Evolutionary conservation across 1,140 invertebrate genomes (phyloP).

Genomic region (Lucilia sericata): DNA sequence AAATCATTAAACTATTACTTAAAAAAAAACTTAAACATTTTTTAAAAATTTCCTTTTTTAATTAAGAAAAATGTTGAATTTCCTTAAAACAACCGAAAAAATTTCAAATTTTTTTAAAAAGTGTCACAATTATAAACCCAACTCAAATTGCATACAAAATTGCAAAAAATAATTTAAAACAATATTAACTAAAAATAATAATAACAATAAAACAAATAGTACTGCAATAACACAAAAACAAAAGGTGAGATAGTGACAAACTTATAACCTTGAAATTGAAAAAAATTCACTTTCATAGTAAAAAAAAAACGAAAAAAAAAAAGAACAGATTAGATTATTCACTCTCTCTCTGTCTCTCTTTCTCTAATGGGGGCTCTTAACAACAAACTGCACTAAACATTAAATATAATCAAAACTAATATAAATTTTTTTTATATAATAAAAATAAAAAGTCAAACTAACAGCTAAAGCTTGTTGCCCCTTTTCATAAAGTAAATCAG

Average conservation of each 20-base stretch:
- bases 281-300: conserved; percentile 20
- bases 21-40: conserved; percentile 14
- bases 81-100: background rate
- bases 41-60: background rate
- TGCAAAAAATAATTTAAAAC: background rate
- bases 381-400: background rate
- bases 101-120: conserved; percentile 11
- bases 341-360: background rate
- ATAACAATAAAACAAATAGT: background rate
- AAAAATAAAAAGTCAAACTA: too few species aligned
- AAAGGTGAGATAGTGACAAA: conserved; percentile 20
- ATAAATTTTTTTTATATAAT: too few species aligned
- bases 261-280: background rate
- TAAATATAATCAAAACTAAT: background rate
- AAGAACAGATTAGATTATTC: background rate
- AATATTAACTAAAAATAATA: background rate
- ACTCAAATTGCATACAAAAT: background rate
- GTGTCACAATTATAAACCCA: background rate
- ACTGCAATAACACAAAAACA: background rate
- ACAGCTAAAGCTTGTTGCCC: too few species aligned
- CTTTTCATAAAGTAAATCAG: too few species aligned
- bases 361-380: background rate
- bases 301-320: background rate
- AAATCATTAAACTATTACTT: background rate
- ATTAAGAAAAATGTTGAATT: background rate